Conservation (phyloP, 2,888 invertebrate species). For the Smittia aterrima region DNA sequence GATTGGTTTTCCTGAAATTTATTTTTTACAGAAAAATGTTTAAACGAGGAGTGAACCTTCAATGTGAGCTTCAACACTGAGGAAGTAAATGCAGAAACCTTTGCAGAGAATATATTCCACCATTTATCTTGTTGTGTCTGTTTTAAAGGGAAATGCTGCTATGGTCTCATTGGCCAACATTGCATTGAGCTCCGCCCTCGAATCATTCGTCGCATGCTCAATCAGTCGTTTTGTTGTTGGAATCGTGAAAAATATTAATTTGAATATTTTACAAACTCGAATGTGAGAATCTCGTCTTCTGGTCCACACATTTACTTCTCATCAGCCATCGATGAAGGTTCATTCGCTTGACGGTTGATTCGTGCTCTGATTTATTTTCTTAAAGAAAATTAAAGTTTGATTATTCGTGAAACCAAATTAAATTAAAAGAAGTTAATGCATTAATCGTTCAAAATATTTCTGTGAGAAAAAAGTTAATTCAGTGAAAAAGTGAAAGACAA, state of each 20-base stretch:
- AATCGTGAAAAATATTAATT: conserved; percentile 5
- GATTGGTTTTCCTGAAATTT: too few relatives aligned
- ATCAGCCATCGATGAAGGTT: conserved; percentile 13
- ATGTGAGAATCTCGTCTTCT: conserved; percentile 9
- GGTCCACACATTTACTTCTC: conserved; percentile 38
- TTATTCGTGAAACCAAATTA: background rate
- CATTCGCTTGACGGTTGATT: background rate
- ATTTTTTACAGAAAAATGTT: too few relatives aligned
- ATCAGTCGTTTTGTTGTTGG: background rate
- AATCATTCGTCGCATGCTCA: background rate
- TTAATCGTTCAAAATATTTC: too few relatives aligned
- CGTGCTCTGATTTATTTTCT: background rate
- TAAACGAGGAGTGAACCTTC: too few relatives aligned
- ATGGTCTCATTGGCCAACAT: background rate
- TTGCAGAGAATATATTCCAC: too few relatives aligned
- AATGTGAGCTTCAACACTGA: too few relatives aligned
- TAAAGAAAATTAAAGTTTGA: background rate
- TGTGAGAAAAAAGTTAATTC: too few relatives aligned
- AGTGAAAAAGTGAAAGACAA: too few relatives aligned
- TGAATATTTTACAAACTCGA: conserved; percentile 16
- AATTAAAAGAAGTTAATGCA: background rate
- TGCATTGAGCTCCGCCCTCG: background rate
- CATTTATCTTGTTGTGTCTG: too few relatives aligned
- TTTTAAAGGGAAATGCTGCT: background rate
- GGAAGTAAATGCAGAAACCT: too few relatives aligned